Percentiles rank a stretch among this genome's conserved stretches.
These are phyloP conservation scores for Lottia scabra DNA, from an alignment of 2,888 invertebrate genomes.

Conservation along the genomic window DNA sequence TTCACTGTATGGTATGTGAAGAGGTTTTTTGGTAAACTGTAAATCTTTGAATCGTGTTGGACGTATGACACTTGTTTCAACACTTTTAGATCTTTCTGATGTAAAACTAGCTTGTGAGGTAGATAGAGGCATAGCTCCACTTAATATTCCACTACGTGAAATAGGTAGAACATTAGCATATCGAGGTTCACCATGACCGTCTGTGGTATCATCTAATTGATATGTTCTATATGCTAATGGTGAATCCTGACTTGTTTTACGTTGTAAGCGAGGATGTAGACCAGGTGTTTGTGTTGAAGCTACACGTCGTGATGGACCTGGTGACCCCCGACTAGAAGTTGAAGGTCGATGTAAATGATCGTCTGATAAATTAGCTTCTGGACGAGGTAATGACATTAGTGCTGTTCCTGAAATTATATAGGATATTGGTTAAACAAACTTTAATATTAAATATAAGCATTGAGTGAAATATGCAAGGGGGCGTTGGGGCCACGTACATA, in stretches of 20 bases:
- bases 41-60: conserved; percentile 56
- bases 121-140: conserved; percentile 38
- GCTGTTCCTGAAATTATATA: conserved; percentile 34
- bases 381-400: conserved; percentile 23
- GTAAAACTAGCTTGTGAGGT: conserved; percentile 46
- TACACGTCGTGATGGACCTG: conserved; percentile 46
- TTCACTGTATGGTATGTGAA: conserved; percentile 66
- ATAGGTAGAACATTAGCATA: conserved; percentile 15
- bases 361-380: conserved; percentile 27
- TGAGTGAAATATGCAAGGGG: too few species aligned
- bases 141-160: conserved; percentile 19
- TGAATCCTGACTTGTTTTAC: conserved; percentile 31
- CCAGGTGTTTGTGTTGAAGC: conserved; percentile 47
- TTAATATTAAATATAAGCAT: too few species aligned
- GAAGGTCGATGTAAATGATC: conserved; percentile 30
- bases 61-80: conserved; percentile 48
- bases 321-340: conserved; percentile 38
- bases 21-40: conserved; percentile 63
- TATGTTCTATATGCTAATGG: conserved; percentile 25
- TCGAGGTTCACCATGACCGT: conserved; percentile 17
- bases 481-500: too few species aligned
- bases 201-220: conserved; percentile 29
- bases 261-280: conserved; percentile 42
- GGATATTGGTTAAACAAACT: not conserved
- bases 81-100: conserved; percentile 38